A percentile compares a stretch with the other conserved stretches of the same genome.
phyloP scores from a whole-genome alignment of 2,888 invertebrate species.

The Panzeria rudis region DNA sequence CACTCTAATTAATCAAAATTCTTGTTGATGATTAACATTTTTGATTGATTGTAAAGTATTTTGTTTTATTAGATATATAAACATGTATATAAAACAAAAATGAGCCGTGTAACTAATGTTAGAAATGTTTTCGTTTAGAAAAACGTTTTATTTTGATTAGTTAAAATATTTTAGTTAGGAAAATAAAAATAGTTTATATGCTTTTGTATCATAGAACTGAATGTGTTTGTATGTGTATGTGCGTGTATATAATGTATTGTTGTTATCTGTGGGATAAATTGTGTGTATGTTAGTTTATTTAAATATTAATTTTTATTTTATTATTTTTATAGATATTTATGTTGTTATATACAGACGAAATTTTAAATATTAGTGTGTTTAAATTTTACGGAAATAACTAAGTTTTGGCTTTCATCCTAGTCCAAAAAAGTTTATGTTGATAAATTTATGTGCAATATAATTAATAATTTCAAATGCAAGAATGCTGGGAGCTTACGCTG shows the following conservation, averaged over 20 bases:
- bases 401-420: neutral
- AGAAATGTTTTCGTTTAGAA: neutral
- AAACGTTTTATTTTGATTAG: slow-evolving; percentile 28
- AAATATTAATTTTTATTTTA: slow-evolving; percentile 10
- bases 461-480: neutral
- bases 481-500: too few relatives aligned
- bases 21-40: neutral
- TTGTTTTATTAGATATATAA: slow-evolving; percentile 18
- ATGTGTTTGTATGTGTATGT: slow-evolving; percentile 32
- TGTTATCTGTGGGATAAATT: slow-evolving; percentile 44
- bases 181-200: slow-evolving; percentile 18
- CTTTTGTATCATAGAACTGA: slow-evolving; percentile 39
- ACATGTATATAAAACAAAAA: neutral
- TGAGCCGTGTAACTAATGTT: neutral
- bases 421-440: neutral
- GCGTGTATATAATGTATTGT: slow-evolving; percentile 43
- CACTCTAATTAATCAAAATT: slow-evolving; percentile 27
- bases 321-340: slow-evolving; percentile 20
- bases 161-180: slow-evolving; percentile 18
- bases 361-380: neutral
- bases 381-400: neutral
- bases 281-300: slow-evolving; percentile 41
- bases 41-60: slow-evolving; percentile 13
- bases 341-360: slow-evolving; percentile 24
- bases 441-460: neutral